phyloP scores from a whole-genome alignment of 2,113 vertebrate species.

The Melanocharis versteri region DNA sequence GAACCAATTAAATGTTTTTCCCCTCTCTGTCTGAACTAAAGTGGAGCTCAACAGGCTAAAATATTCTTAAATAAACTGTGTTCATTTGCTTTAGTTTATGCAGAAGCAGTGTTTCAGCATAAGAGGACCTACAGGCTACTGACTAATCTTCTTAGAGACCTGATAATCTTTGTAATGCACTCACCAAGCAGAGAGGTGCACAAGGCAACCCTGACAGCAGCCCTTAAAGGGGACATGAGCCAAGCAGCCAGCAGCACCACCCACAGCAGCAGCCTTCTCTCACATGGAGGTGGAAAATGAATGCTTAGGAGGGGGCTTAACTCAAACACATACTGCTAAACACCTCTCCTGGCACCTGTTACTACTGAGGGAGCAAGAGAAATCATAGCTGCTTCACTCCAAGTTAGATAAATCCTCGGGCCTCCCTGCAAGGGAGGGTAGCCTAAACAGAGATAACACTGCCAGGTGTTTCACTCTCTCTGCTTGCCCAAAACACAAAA shows the following conservation, averaged over 20 bases:
- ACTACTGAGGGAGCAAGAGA: neutral
- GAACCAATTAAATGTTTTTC: neutral
- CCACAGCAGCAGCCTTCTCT: neutral
- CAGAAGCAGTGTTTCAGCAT: neutral
- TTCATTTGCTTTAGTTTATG: neutral
- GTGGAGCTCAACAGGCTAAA: neutral
- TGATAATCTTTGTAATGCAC: conserved; percentile 37
- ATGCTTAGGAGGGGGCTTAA: neutral
- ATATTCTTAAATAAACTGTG: neutral
- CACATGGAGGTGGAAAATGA: neutral
- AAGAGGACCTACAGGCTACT: neutral
- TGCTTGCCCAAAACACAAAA: neutral
- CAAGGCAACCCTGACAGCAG: neutral
- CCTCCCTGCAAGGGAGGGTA: neutral
- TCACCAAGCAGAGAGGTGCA: neutral
- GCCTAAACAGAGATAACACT: neutral
- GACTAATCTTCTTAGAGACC: conserved; percentile 52
- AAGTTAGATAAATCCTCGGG: neutral
- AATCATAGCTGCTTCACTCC: neutral
- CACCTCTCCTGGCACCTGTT: neutral
- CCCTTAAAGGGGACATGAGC: neutral
- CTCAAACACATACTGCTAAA: neutral
- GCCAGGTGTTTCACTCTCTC: neutral
- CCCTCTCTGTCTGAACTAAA: neutral
- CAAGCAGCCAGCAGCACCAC: neutral